These are phyloP conservation scores for Eptatretus atami DNA, from an alignment of 2,797 vertebrate genomes.

Conservation along the genomic window DNA sequence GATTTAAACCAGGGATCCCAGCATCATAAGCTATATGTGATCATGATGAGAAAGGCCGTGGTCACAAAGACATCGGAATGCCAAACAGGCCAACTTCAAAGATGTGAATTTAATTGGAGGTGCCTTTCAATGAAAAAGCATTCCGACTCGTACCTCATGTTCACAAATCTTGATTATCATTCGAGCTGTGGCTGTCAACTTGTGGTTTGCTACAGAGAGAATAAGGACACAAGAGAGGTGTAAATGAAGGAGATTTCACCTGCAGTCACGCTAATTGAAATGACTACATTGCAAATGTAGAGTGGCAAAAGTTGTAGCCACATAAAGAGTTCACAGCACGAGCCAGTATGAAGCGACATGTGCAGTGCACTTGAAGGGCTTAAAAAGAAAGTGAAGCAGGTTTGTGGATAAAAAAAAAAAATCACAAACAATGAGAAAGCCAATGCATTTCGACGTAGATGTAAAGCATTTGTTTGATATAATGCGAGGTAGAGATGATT, in stretches of 20 bases:
- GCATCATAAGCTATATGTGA: too few relatives aligned
- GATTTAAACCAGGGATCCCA: too few relatives aligned
- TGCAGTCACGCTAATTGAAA: background rate
- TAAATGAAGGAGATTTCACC: constrained; percentile 6
- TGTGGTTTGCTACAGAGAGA: constrained; percentile 52
- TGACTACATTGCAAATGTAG: too few relatives aligned
- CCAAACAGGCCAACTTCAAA: too few relatives aligned
- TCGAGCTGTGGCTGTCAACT: constrained; percentile 86
- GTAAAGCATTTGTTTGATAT: background rate
- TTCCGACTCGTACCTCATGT: constrained; percentile 35
- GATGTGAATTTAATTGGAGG: too few relatives aligned
- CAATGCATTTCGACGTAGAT: constrained; percentile 2
- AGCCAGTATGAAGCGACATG: background rate
- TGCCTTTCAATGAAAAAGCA: too few relatives aligned
- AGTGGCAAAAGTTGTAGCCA: too few relatives aligned
- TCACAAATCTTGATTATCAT: constrained; percentile 98
- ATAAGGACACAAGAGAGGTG: constrained; percentile 9
- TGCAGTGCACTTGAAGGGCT: background rate
- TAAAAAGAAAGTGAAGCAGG: background rate
- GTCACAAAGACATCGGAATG: too few relatives aligned
- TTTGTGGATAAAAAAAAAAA: too few relatives aligned
- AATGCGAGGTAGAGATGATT: background rate
- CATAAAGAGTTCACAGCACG: too few relatives aligned
- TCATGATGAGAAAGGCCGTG: too few relatives aligned
- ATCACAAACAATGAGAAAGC: background rate